These are phyloP conservation scores for Limenitis arthemis DNA, from an alignment of 2,888 invertebrate species.

Conservation along the genomic window DNA sequence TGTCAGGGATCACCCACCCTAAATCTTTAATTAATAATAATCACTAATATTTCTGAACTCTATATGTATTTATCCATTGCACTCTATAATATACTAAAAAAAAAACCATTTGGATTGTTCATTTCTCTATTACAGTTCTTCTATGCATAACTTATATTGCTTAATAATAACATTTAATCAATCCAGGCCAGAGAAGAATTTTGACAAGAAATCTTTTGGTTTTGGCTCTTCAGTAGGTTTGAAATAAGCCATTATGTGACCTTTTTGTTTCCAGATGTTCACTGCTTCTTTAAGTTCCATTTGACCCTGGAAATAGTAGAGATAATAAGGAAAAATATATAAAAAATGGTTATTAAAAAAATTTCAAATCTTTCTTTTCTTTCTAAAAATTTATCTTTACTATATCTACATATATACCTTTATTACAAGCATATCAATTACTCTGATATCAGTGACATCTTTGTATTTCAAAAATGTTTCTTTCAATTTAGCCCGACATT, in stretches of 20 bases:
- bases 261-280: constrained; percentile 91
- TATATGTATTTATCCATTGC: background rate
- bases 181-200: constrained; percentile 83
- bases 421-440: constrained; percentile 92
- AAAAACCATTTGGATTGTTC: constrained; percentile 7
- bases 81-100: background rate
- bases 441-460: constrained; percentile 86
- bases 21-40: no score
- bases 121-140: constrained; percentile 31
- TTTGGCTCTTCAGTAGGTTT: constrained; percentile 87
- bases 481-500: constrained; percentile 80
- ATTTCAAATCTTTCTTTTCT: background rate
- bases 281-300: constrained; percentile 94
- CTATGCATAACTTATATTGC: constrained; percentile 19
- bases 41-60: background rate
- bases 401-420: constrained; percentile 74
- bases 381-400: background rate
- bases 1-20: no score
- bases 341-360: background rate
- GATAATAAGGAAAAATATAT: background rate
- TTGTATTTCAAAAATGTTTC: constrained; percentile 85
- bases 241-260: constrained; percentile 90
- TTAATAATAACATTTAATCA: constrained; percentile 34
- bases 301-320: constrained; percentile 79
- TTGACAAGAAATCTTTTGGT: constrained; percentile 92